Base-by-base conservation (phyloP, 2,888 invertebrate species). In the Electrophaes corylata region DNA sequence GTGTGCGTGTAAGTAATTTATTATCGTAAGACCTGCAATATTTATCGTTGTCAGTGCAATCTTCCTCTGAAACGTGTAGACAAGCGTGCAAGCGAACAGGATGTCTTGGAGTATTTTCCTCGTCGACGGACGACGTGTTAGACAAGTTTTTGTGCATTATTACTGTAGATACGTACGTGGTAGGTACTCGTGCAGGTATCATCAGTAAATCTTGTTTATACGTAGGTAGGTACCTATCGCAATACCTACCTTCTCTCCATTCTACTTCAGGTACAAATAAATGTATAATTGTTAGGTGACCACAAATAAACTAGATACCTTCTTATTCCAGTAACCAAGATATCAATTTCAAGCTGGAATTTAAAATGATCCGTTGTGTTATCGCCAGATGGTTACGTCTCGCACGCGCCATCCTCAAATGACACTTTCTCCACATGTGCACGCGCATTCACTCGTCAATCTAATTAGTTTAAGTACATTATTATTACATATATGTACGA, bases 31-130 rank as follows among this genome's bases (percentile, higher is more conserved):
- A 43, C 19, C 62, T 62, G 33, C 33, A 64, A 76, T 29, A 26
- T 77, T 75, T 77, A 77, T 74, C 57, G 70, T 66, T 58, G 68
- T 63, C 71, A 59, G 52, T 61, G 58, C 65, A 73, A 76, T 79
- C 71, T 76, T 65, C 66, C 66, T 75, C 66, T 73, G 62, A 74
- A 67, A 69, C 68, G 58, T 70, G 71, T 73, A 75, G 72, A 69
- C 73, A 75, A 76, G 70, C 70, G 67, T 76, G 76, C 76, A 78
- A 75, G 66, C 73, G 75, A 86, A 84, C 85, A 86, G 86, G 84
- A 86, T 84, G 77, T 80, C 10, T 29, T 57, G 73, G 69, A 76
- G 72, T 76, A 81, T 88, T 88, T 87, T 89, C 86, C 87, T 87
- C 75, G 71, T 84, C 66, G 65, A 71, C 72, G 64, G 71, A 83